phyloP scores from a whole-genome alignment of 2,888 invertebrate species.

The Phyto melanocephala region DNA sequence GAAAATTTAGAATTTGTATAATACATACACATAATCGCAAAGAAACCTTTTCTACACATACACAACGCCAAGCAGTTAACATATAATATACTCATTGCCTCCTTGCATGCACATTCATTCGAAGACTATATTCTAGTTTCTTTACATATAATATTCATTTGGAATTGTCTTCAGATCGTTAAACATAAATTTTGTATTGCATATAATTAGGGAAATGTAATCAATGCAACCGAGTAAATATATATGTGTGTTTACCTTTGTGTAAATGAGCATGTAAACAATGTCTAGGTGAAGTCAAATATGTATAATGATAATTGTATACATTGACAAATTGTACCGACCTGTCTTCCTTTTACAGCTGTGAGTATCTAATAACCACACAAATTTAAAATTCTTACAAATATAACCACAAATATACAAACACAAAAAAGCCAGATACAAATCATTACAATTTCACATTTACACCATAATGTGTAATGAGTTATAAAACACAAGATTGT shows the following conservation, averaged over 20 bases:
- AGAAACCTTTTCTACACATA: background rate
- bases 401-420: background rate
- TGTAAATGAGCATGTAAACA: background rate
- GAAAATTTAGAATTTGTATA: slow-evolving; percentile 1
- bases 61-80: no score
- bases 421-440: background rate
- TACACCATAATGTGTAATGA: background rate
- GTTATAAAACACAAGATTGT: background rate
- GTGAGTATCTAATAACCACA: background rate
- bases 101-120: no score
- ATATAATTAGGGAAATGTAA: slow-evolving; percentile 15
- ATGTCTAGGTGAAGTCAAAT: slow-evolving; percentile 5
- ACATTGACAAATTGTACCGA: slow-evolving; percentile 48
- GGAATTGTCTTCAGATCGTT: slow-evolving; percentile 41
- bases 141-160: background rate
- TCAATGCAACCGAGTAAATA: slow-evolving; percentile 1
- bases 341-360: slow-evolving; percentile 10
- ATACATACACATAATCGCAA: background rate
- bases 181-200: slow-evolving; percentile 37
- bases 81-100: no score
- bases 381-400: background rate
- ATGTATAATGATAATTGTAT: slow-evolving; percentile 32
- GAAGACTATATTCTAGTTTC: no score
- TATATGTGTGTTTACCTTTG: background rate
- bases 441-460: background rate